phyloP scores from a whole-genome alignment of 2,113 vertebrate species.

The Hoplias malabaricus region DNA sequence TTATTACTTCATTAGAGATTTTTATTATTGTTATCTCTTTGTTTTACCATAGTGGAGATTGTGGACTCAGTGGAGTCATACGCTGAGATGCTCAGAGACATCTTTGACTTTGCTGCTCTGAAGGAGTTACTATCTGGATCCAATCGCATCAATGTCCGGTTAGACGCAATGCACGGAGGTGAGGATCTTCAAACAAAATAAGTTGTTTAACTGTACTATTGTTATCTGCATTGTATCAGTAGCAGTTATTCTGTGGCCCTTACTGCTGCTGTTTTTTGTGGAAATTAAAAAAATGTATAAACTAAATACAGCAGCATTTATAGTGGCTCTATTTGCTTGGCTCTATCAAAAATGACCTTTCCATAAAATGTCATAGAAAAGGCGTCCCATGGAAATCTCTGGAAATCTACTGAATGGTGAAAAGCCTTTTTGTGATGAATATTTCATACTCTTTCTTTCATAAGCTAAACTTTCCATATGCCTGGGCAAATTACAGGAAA shows the following conservation, averaged over 20 bases:
- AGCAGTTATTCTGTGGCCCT: not conserved
- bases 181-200: slow-evolving; percentile 3
- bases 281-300: no score
- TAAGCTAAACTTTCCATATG: not conserved
- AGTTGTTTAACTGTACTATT: not conserved
- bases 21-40: not conserved
- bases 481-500: not conserved
- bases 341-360: not conserved
- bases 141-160: slow-evolving; percentile 86
- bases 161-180: slow-evolving; percentile 99
- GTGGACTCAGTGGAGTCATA: slow-evolving; percentile 95
- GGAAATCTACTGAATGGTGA: not conserved
- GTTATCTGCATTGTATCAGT: not conserved
- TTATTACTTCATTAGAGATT: not conserved
- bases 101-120: slow-evolving; percentile 91
- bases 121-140: slow-evolving; percentile 92
- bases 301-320: no score
- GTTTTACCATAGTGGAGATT: slow-evolving; percentile 84
- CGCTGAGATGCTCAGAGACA: slow-evolving; percentile 88
- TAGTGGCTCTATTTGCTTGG: no score
- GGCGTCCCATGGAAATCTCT: no score
- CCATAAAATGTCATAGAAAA: not conserved
- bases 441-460: not conserved
- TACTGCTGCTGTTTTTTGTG: no score
- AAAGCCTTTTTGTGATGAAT: not conserved